Percentiles rank a stretch among this genome's conserved stretches.
Conservation (phyloP, 2,797 vertebrate species). For the Geotrypetes seraphini region DNA sequence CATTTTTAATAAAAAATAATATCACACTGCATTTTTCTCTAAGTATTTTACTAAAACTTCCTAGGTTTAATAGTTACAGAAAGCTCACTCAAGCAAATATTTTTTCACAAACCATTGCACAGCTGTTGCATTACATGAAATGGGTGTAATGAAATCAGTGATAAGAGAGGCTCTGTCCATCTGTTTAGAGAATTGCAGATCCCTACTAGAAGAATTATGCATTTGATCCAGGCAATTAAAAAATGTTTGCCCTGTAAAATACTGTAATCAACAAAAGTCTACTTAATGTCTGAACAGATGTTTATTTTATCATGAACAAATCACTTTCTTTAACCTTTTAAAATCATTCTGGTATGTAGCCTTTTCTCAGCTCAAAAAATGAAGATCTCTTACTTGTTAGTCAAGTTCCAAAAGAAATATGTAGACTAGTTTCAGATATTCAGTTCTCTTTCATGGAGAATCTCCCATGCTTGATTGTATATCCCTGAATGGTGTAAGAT, state of each 20-base stretch:
- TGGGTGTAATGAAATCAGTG: neutral
- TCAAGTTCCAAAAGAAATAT: too few species aligned
- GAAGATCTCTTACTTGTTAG: too few species aligned
- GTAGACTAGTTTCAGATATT: too few species aligned
- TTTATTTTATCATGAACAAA: neutral
- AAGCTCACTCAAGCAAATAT: neutral
- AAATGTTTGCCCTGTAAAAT: conserved; percentile 1
- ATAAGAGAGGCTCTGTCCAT: conserved; percentile 1
- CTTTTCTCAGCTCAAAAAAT: too few species aligned
- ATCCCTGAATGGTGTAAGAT: too few species aligned
- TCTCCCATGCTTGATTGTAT: too few species aligned
- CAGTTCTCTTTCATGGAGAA: too few species aligned
- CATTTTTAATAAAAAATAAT: too few species aligned
- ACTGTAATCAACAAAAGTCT: neutral
- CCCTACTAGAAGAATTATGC: neutral
- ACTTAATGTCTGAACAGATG: neutral
- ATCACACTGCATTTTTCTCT: too few species aligned
- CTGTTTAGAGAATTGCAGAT: neutral
- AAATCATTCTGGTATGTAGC: too few species aligned
- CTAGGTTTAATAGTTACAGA: neutral
- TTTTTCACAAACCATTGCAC: neutral
- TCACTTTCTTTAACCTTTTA: neutral
- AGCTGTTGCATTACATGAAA: conserved; percentile 8
- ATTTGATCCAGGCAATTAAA: conserved; percentile 2
- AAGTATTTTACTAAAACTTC: too few species aligned